Conservation (phyloP, 2,113 vertebrate species). For the Oryctolagus cuniculus region mOryCun1.1 NC_091435.1:15064501-15065000, state of each 20-base stretch:
- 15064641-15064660: not conserved
- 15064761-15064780: not conserved
- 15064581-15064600: not conserved
- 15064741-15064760: not conserved
- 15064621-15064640: not conserved
- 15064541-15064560: not conserved
- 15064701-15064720: not conserved
- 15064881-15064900: not conserved
- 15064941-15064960: not conserved
- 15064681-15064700: not conserved
- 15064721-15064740: not conserved
- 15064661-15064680: not conserved
- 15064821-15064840: rapidly evolving
- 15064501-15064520: not conserved
- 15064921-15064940: not conserved
- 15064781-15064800: not conserved
- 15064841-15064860: not conserved
- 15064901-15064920: not conserved
- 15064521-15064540: not conserved
- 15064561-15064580: not conserved
- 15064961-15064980: not conserved
- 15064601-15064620: not conserved
- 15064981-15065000: not conserved
- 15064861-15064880: not conserved
- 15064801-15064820: not conserved